These are phyloP conservation scores for Diarsia brunnea DNA, from an alignment of 2,888 invertebrate genomes.

Conservation along the genomic window DNA sequence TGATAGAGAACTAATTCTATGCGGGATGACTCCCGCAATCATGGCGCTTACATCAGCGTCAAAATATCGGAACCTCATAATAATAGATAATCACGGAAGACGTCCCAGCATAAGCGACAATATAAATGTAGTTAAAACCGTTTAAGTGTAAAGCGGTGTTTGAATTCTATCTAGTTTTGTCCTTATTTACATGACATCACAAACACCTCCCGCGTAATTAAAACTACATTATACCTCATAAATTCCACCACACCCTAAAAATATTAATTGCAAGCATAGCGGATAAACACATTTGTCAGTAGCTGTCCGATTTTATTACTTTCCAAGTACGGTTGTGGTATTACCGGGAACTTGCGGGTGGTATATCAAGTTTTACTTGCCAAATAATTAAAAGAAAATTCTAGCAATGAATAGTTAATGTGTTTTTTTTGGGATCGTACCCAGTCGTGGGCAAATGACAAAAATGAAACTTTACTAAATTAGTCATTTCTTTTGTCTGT, in stretches of 20 bases:
- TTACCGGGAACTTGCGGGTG: conserved; percentile 68
- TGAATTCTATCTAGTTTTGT: neutral
- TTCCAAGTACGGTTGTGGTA: conserved; percentile 55
- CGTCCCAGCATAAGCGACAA: too few species aligned
- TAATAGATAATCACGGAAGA: too few species aligned
- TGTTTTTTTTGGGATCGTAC: neutral
- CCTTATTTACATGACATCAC: too few species aligned
- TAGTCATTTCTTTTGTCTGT: neutral
- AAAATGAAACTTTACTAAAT: neutral
- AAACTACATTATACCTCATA: neutral
- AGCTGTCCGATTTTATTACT: conserved; percentile 73
- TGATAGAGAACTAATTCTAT: neutral
- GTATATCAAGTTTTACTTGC: conserved; percentile 60
- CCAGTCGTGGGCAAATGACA: neutral
- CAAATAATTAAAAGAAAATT: conserved; percentile 71
- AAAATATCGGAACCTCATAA: too few species aligned
- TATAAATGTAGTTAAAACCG: too few species aligned
- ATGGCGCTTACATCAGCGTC: too few species aligned
- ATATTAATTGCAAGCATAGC: conserved; percentile 48
- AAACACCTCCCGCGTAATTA: too few species aligned
- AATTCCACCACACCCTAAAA: conserved; percentile 30
- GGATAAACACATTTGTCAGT: conserved; percentile 72
- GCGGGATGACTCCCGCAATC: too few species aligned
- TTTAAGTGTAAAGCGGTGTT: too few species aligned
- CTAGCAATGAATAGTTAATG: neutral